Conservation (phyloP, 2,797 vertebrate species). For the Catamblyrhynchus diadema region DNA sequence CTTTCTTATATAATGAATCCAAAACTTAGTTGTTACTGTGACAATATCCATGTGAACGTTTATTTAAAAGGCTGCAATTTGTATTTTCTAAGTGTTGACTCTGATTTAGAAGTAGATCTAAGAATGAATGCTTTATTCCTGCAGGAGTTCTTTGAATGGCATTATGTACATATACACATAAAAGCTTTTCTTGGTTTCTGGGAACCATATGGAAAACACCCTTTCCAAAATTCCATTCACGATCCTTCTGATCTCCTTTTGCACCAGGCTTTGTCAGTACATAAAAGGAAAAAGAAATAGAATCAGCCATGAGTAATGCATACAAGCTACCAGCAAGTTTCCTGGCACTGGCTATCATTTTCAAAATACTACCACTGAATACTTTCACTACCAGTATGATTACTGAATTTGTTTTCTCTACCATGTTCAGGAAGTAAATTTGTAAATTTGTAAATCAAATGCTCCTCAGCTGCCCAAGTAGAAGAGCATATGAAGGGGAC, state of each 20-base stretch:
- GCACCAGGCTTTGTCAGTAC: not conserved
- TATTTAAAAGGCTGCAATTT: not conserved
- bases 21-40: not conserved
- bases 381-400: not conserved
- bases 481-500: not conserved
- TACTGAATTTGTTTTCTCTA: not conserved
- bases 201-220: not conserved
- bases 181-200: not conserved
- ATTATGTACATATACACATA: not conserved
- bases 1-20: not conserved
- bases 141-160: not conserved
- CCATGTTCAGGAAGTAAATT: not conserved
- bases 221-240: not conserved
- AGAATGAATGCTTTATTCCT: not conserved
- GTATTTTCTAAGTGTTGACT: not conserved
- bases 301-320: not conserved
- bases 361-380: not conserved
- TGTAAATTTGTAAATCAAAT: not conserved
- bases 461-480: not conserved
- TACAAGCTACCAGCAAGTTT: not conserved
- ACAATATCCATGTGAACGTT: not conserved
- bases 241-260: not conserved
- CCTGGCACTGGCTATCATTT: not conserved
- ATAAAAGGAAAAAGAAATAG: not conserved
- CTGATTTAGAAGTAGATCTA: not conserved